A percentile compares a stretch with the other conserved stretches of the same genome.
Conservation (phyloP, 2,797 vertebrate species). For the Perodicticus potto region DNA sequence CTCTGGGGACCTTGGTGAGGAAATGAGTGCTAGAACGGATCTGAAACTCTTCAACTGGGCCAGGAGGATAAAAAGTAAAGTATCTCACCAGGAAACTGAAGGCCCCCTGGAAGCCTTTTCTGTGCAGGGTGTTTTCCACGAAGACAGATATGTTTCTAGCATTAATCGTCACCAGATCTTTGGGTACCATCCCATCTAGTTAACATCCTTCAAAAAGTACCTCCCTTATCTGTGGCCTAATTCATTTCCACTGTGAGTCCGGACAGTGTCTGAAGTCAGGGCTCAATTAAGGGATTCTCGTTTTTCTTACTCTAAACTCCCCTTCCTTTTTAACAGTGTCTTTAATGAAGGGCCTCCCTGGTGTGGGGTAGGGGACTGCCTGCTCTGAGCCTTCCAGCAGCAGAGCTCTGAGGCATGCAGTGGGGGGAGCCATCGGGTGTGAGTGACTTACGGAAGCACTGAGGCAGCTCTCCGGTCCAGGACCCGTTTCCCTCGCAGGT, state of each 20-base stretch:
- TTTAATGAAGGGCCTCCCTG: neutral
- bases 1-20: neutral
- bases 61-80: neutral
- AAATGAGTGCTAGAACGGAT: neutral
- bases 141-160: neutral
- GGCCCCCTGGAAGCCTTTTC: neutral
- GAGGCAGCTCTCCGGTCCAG: conserved; percentile 97
- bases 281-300: neutral
- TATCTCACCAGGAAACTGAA: neutral
- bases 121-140: neutral
- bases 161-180: neutral
- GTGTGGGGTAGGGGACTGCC: neutral
- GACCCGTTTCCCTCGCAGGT: conserved; percentile 97
- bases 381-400: neutral
- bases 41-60: neutral
- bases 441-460: conserved; percentile 96
- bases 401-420: neutral
- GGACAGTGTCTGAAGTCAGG: neutral
- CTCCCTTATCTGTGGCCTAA: neutral
- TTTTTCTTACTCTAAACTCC: neutral
- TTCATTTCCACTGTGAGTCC: neutral
- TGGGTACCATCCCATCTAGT: neutral
- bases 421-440: neutral
- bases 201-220: neutral
- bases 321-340: neutral